Conservation (phyloP, 2,888 invertebrate genomes). For the Eupithecia pulchellata region DNA sequence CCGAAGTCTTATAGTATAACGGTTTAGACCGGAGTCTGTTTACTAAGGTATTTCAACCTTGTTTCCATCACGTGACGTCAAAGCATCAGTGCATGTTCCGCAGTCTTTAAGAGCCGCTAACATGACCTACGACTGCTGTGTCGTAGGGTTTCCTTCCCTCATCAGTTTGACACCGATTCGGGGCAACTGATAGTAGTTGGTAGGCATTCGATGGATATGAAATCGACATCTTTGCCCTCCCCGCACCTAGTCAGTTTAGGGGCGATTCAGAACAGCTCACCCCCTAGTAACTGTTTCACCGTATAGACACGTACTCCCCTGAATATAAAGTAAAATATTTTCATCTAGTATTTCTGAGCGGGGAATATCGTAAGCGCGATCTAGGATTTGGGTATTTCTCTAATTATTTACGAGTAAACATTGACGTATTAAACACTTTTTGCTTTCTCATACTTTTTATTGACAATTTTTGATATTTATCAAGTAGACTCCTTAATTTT, state of each 20-base stretch:
- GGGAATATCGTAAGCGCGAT: conserved; percentile 21
- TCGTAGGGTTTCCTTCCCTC: not conserved
- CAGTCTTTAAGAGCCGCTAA: not conserved
- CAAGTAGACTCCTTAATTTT: not conserved
- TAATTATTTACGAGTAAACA: not conserved
- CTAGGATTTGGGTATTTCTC: conserved; percentile 1
- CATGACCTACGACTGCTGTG: not conserved
- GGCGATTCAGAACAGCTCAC: conserved; percentile 18
- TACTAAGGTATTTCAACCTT: conserved; percentile 7
- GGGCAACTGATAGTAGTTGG: not conserved
- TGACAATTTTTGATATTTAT: not conserved
- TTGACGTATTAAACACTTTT: conserved; percentile 9
- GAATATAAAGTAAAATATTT: not conserved
- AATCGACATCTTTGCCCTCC: not conserved
- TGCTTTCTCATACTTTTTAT: not conserved
- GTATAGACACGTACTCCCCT: conserved; percentile 30
- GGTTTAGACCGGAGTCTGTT: not conserved
- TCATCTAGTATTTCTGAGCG: not conserved
- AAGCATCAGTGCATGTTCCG: not conserved
- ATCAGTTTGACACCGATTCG: not conserved
- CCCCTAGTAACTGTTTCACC: conserved; percentile 14
- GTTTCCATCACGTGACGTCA: conserved; percentile 1
- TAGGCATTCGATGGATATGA: not conserved
- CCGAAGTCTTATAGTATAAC: conserved; percentile 5
- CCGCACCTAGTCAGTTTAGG: conserved; percentile 1